Percentiles rank a stretch among this genome's conserved stretches.
These are phyloP conservation scores for Temnothorax longispinosus DNA, from an alignment of 1,140 invertebrate genomes.

Conservation along the genomic window DNA sequence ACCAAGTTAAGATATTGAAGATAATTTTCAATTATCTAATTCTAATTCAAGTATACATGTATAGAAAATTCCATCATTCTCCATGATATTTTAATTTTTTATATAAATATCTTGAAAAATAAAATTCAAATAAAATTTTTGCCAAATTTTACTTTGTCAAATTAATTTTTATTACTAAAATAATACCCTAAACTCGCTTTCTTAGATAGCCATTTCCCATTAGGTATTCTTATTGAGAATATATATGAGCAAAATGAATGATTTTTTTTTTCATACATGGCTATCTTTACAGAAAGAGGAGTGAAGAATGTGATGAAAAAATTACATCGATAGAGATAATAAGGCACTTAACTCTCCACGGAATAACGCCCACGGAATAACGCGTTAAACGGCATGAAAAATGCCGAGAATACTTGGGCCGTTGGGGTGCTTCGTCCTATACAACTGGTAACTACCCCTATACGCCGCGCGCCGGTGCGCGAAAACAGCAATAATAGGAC, in stretches of 20 bases:
- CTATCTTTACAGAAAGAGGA: too few species aligned
- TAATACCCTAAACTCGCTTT: too few species aligned
- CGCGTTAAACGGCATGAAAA: slow-evolving; percentile 6
- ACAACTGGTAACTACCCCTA: not conserved
- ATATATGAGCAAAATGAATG: too few species aligned
- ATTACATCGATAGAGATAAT: slow-evolving; percentile 2
- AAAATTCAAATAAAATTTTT: not conserved
- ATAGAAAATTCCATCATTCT: not conserved
- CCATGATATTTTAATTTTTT: not conserved
- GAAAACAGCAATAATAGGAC: slow-evolving; percentile 38
- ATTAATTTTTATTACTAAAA: not conserved
- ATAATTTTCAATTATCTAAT: not conserved
- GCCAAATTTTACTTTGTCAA: not conserved
- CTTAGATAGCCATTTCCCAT: too few species aligned
- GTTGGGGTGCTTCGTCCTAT: not conserved
- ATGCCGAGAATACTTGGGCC: not conserved
- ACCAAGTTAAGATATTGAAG: not conserved
- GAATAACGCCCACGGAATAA: not conserved
- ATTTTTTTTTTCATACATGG: too few species aligned
- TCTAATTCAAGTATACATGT: not conserved
- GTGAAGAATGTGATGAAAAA: not conserved
- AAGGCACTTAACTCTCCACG: not conserved
- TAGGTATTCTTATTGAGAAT: too few species aligned
- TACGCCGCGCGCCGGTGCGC: not conserved
- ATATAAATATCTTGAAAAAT: not conserved